These are phyloP conservation scores for Dendrocincla fuliginosa DNA, from an alignment of 2,797 vertebrate genomes.

Conservation along the genomic window DNA sequence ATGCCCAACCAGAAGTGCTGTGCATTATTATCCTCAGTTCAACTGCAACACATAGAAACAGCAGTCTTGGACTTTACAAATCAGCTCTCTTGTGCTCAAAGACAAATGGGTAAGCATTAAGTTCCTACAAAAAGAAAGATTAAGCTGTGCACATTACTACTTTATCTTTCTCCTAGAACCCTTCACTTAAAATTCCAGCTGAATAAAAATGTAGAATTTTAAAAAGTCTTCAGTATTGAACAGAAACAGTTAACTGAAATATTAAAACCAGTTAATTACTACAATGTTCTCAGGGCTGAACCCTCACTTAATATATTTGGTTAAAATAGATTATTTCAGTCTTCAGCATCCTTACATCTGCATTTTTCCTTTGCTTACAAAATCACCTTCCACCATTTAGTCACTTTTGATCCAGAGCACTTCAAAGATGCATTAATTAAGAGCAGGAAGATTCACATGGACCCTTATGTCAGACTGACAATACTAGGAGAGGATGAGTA, in stretches of 20 bases:
- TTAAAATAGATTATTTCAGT: not conserved
- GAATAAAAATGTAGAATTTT: not conserved
- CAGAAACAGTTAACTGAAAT: not conserved
- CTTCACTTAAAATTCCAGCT: not conserved
- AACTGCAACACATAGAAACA: not conserved
- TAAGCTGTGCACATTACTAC: not conserved
- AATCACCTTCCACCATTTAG: not conserved
- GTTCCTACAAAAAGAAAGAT: not conserved
- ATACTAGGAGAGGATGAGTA: not conserved
- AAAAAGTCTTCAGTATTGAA: not conserved
- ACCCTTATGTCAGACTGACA: not conserved
- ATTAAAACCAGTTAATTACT: not conserved
- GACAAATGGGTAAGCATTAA: not conserved
- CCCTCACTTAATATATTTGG: not conserved
- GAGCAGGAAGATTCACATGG: not conserved
- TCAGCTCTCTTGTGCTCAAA: not conserved
- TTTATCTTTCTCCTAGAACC: not conserved
- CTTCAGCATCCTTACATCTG: not conserved
- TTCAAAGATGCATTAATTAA: not conserved
- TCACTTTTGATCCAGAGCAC: not conserved
- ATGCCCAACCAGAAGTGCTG: not conserved
- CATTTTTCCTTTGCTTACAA: not conserved
- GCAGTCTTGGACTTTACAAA: not conserved
- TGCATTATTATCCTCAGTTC: not conserved
- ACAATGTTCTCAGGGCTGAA: not conserved